Base-by-base conservation (phyloP, 64 coral and sea anemone species). In the Orbicella faveolata region DNA sequence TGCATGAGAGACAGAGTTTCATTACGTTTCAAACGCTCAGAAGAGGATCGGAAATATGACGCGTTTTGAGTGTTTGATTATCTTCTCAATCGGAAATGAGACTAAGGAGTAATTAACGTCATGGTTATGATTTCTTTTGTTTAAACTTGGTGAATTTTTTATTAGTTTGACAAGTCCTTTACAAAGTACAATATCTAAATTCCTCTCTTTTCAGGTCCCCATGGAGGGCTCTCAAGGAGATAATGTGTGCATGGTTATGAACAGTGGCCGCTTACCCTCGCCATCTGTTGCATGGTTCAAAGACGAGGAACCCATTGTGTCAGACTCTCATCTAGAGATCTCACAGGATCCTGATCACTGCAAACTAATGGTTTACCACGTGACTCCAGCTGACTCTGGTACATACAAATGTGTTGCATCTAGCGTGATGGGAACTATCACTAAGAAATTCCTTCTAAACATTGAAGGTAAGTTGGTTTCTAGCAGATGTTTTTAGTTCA, bases 391-490 rank as follows among this genome's bases (percentile, higher is more conserved):
- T 53, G 95, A 96, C 75, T 96, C 95, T 13, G 95, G 95, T 25
- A 85, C 89, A 70, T 96, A 96, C 85, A 96, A 96, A 75, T 96
- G 91, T 88, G 89, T 90, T 79, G 95, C 92, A 25, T 76, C 89
- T 48, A 96, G 90, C 61, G 48, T 83, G 20, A 84, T 80, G 25
- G 88, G 92, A 2, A 91, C 85, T 63, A 87, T 88, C 15, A 83
- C 95, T 14, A 94, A 94, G 63, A 92, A 92, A 52, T 96, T 96
- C 67, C 90, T 96, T 61, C 90, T 96, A 5, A 88, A 87, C 79
- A 90, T 95, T 44, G 94, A 96, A 96, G 90, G 94, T 93, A 87
- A 73, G 54, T 33, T 72, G 73, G 13, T 48, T n/a, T 36, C 0
- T n/a, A n/a, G 9, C 9, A 11, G 2, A 10, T 11, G 30, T 4